Conservation (phyloP, 2,888 invertebrate species). For the Seira musarum region DNA sequence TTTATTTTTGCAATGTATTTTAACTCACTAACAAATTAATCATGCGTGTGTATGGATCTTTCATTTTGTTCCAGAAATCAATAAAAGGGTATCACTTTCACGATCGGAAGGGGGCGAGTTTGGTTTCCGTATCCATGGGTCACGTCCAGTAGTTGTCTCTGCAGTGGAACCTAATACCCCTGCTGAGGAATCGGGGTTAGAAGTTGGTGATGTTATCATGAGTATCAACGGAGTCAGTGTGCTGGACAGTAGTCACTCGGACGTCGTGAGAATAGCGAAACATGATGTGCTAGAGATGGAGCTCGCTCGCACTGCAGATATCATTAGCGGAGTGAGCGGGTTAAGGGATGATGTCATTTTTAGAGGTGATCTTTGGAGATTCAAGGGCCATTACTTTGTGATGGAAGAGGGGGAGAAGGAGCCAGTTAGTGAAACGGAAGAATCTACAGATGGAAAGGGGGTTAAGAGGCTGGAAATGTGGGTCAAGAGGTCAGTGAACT, state of each 20-base stretch:
- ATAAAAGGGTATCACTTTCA: conserved; percentile 29
- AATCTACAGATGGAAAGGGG: conserved; percentile 57
- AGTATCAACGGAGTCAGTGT: conserved; percentile 93
- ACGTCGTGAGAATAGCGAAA: conserved; percentile 89
- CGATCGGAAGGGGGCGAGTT: conserved; percentile 77
- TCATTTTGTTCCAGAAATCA: conserved; percentile 33
- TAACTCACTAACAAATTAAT: not conserved
- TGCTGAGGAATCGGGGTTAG: conserved; percentile 91
- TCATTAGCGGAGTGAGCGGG: conserved; percentile 71
- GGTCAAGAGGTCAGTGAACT: conserved; percentile 55
- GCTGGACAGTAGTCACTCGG: conserved; percentile 92
- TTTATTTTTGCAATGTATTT: not conserved
- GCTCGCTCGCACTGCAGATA: conserved; percentile 89
- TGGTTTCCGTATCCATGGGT: conserved; percentile 95
- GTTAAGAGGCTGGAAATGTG: conserved; percentile 51
- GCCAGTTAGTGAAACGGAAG: conserved; percentile 70
- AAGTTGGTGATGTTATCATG: conserved; percentile 95
- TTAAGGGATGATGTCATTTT: conserved; percentile 39
- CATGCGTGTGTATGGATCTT: not conserved
- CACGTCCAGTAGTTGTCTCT: conserved; percentile 96
- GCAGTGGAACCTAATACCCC: conserved; percentile 96
- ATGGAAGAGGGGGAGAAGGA: conserved; percentile 67
- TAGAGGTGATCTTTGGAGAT: conserved; percentile 75
- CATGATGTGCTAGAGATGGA: conserved; percentile 87
- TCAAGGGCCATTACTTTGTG: conserved; percentile 73